Evolutionary conservation across 2,888 invertebrate genomes (phyloP).

Genomic region (Lycocerus yunnanus): DNA sequence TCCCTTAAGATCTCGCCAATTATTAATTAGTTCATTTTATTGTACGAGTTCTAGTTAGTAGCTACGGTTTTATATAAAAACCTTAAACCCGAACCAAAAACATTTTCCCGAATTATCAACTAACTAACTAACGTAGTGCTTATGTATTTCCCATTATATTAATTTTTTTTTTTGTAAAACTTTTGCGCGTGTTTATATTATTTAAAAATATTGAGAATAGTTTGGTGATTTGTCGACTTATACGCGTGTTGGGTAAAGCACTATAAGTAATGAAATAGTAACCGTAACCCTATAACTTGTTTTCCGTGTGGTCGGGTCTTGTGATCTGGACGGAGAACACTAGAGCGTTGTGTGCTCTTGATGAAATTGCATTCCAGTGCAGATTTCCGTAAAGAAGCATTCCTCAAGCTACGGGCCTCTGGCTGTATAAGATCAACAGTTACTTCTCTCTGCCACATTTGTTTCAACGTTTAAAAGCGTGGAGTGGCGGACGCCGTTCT

Average conservation of each 20-base stretch:
- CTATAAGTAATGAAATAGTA: slow-evolving; percentile 54
- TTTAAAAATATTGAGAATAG: not conserved
- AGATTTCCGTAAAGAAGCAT: slow-evolving; percentile 56
- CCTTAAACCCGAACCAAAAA: not conserved
- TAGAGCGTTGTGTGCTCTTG: slow-evolving; percentile 53
- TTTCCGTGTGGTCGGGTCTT: slow-evolving; percentile 56
- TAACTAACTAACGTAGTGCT: not conserved
- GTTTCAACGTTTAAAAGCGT: slow-evolving; percentile 54
- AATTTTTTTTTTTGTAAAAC: too few species aligned
- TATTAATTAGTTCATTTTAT: slow-evolving; percentile 40
- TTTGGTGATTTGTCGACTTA: slow-evolving; percentile 15
- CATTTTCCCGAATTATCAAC: not conserved
- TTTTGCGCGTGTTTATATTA: not conserved
- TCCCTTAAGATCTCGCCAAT: slow-evolving; percentile 37
- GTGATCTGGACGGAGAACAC: slow-evolving; percentile 54
- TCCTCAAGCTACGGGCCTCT: slow-evolving; percentile 41
- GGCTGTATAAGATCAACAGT: slow-evolving; percentile 55
- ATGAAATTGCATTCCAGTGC: slow-evolving; percentile 59
- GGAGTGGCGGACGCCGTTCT: slow-evolving; percentile 51
- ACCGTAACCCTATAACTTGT: slow-evolving; percentile 57
- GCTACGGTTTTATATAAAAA: slow-evolving; percentile 9
- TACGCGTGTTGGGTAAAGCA: slow-evolving; percentile 30
- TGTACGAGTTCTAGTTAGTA: slow-evolving; percentile 8
- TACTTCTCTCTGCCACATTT: slow-evolving; percentile 54
- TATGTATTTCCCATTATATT: too few species aligned